Base-by-base conservation (phyloP, 2,888 invertebrate genomes). In the Scaptomyza caliginosa region DNA sequence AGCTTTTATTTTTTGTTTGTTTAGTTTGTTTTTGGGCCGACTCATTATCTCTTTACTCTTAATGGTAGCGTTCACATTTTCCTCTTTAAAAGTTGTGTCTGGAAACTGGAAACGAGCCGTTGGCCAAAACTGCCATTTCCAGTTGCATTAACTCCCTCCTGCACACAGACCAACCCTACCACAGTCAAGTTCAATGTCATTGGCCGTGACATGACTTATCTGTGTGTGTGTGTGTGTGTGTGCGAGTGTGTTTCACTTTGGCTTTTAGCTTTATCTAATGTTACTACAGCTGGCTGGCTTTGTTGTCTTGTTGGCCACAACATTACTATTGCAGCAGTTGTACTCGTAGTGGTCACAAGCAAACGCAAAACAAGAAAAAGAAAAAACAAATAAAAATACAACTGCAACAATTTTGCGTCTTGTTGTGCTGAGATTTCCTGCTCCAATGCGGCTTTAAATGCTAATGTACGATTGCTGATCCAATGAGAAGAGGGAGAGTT, bases 171-270 rank as follows among this genome's bases (percentile, higher is more conserved):
- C 13, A 13, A 34, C 34, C 16, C 23, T 16, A 5, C 46, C 26
- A 17, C 24, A 19, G 38, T 58, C 81, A 85, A 81, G 81, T 85
- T 81, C 83, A 81, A 85, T 68, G 83, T 85, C 79, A 79, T 59
- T 68, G 80, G 73, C 80, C 85, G 73, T 76, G 62, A 59, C 72
- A 65, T 46, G 69, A 19, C 26, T 49, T 2, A 0, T 7, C n/a
- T 32, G 6, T 46, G 19, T 19, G 24, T 36, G 7, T 32, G 11
- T 11, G 23, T 19, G n/a, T 24, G 17, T 48, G 26, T 34, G 38
- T 46, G 26, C 16, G 8, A 24, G 6, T 42, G 46, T 19, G 34
- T 28, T 17, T 39, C 16, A 16, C 32, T 42, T 24, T 46, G 39
- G 11, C 23, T 43, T 32, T 43, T 19, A 48, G 34, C 42, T 26